Evolutionary conservation across 1,140 invertebrate genomes (phyloP).

Genomic region (Panagrolaimus sp.): DNA sequence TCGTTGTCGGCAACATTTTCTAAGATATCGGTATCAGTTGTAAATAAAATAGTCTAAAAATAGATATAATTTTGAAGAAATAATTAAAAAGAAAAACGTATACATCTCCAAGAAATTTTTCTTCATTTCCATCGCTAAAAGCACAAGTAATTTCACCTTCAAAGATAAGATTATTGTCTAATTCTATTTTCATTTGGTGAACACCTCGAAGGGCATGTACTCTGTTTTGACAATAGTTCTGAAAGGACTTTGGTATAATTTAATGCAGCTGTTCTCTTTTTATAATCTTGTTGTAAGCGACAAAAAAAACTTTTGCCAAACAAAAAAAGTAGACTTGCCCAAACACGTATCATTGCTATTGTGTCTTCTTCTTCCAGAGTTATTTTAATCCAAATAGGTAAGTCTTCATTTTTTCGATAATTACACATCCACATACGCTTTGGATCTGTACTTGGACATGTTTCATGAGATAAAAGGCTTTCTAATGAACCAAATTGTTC

Average conservation of each 20-base stretch:
- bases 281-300: no score
- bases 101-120: constrained; percentile 31
- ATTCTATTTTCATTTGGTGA: constrained; percentile 26
- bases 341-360: constrained; percentile 44
- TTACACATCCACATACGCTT: constrained; percentile 38
- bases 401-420: constrained; percentile 19
- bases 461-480: constrained; percentile 24
- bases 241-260: no score
- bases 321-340: constrained; percentile 21
- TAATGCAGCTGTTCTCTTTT: no score
- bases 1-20: constrained; percentile 60
- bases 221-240: constrained; percentile 39
- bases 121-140: constrained; percentile 31
- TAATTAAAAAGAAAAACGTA: neutral
- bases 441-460: constrained; percentile 23
- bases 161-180: constrained; percentile 43
- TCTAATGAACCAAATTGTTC: constrained; percentile 34
- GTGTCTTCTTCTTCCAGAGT: constrained; percentile 18
- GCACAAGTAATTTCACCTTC: constrained; percentile 42
- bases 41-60: constrained; percentile 61
- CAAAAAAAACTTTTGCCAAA: no score
- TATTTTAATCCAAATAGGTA: constrained; percentile 31
- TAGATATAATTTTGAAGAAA: neutral
- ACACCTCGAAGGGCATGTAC: constrained; percentile 43
- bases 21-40: constrained; percentile 60